These are phyloP conservation scores for Nemurella pictetii DNA, from an alignment of 2,888 invertebrate genomes.

Conservation along the genomic window DNA sequence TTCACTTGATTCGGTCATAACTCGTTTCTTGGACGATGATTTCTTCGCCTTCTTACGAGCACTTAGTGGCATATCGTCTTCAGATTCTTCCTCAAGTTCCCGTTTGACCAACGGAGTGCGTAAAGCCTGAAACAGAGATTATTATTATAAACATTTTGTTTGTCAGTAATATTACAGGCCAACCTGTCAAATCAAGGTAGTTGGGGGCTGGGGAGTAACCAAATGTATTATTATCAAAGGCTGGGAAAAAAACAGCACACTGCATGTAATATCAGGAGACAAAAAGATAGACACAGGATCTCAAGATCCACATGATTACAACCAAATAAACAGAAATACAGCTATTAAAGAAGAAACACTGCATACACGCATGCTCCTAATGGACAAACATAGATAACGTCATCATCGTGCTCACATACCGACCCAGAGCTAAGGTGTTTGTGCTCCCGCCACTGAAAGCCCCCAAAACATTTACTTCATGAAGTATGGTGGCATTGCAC, in stretches of 20 bases:
- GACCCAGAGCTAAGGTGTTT: slow-evolving; percentile 28
- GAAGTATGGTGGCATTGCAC: background rate
- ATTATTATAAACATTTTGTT: background rate
- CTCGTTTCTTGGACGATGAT: slow-evolving; percentile 53
- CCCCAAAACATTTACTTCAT: slow-evolving; percentile 4
- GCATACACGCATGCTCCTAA: background rate
- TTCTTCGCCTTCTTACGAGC: slow-evolving; percentile 69
- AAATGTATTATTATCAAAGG: too few species aligned
- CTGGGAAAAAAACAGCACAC: background rate
- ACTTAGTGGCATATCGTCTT: slow-evolving; percentile 69
- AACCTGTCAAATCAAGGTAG: too few species aligned
- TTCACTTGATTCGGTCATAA: slow-evolving; percentile 51
- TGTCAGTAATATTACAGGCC: too few species aligned
- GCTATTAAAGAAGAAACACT: background rate
- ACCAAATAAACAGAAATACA: background rate
- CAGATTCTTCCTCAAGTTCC: slow-evolving; percentile 60
- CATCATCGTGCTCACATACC: slow-evolving; percentile 29
- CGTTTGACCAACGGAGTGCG: slow-evolving; percentile 13
- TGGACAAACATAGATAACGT: background rate
- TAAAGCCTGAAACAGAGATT: slow-evolving; percentile 21
- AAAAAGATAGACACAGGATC: background rate
- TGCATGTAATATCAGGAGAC: background rate
- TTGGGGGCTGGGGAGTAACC: too few species aligned
- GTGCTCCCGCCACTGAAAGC: slow-evolving; percentile 35
- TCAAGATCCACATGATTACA: background rate